Evolutionary conservation across 1,140 invertebrate genomes (phyloP).

Genomic region (Bilobella aurantiaca): DNA sequence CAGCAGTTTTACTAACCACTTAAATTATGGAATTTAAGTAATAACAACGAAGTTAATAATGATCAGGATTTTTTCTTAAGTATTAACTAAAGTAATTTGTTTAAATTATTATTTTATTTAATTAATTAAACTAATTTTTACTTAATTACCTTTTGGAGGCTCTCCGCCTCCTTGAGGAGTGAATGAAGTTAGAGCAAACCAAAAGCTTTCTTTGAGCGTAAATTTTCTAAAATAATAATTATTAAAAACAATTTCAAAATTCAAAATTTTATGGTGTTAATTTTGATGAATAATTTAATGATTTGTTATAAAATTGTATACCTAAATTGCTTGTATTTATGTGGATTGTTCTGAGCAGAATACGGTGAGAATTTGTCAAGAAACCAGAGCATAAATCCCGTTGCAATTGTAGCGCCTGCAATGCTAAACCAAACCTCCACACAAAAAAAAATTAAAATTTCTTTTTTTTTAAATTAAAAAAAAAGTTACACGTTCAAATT

Average conservation of each 20-base stretch:
- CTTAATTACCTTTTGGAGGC: conserved; percentile 31
- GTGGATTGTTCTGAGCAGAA: conserved; percentile 70
- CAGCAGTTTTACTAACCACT: conserved; percentile 17
- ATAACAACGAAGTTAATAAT: too few species aligned
- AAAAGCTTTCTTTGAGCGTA: conserved; percentile 79
- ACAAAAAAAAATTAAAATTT: conserved; percentile 4
- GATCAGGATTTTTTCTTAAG: too few species aligned
- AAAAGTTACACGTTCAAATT: neutral
- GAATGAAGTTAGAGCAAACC: conserved; percentile 85
- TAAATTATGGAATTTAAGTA: too few species aligned
- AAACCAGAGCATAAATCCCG: conserved; percentile 75
- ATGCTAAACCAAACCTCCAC: conserved; percentile 62
- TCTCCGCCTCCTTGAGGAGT: conserved; percentile 72
- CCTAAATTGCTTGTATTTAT: conserved; percentile 70
- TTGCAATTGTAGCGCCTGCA: conserved; percentile 65
- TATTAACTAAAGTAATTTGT: too few species aligned
- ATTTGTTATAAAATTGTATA: conserved; percentile 36
- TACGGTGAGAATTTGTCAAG: conserved; percentile 82
- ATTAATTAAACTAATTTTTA: too few species aligned
- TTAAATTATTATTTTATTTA: neutral
- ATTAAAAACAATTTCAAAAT: neutral
- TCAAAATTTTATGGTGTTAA: too few species aligned
- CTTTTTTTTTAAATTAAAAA: too few species aligned
- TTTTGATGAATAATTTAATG: too few species aligned
- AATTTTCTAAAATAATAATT: conserved; percentile 59